Conservation (phyloP, 2,888 invertebrate species). For the Ormyrus labotus region DNA sequence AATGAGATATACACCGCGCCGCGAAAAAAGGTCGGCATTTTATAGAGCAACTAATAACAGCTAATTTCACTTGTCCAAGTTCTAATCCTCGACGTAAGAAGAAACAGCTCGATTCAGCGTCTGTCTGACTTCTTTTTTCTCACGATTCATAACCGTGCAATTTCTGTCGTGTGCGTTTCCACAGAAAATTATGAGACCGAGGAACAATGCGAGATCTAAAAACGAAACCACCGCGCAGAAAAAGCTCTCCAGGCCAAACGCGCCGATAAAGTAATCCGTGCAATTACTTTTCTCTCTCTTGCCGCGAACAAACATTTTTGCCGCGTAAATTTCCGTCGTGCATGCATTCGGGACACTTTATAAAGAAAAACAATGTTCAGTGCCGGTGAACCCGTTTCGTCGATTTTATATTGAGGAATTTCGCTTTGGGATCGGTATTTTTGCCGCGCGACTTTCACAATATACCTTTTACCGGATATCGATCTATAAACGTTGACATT, state of each 20-base stretch:
- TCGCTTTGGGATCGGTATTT: not conserved
- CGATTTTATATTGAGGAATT: no score
- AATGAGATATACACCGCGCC: not conserved
- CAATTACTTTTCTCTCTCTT: conserved; percentile 3
- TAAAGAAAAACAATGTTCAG: no score
- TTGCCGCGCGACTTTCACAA: not conserved
- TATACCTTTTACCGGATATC: not conserved
- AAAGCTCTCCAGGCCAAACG: conserved; percentile 11
- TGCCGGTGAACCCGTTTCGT: not conserved
- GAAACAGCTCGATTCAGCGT: conserved; percentile 29
- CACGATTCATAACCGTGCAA: conserved; percentile 28
- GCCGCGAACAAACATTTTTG: not conserved
- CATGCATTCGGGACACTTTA: no score
- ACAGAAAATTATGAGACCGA: conserved; percentile 28
- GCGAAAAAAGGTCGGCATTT: conserved; percentile 6
- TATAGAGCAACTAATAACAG: conserved; percentile 25
- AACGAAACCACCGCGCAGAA: conserved; percentile 15
- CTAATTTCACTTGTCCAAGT: conserved; percentile 42
- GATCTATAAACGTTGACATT: no score
- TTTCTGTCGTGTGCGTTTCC: conserved; percentile 17
- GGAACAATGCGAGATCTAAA: conserved; percentile 38
- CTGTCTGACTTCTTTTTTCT: conserved; percentile 15
- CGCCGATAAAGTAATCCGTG: conserved; percentile 43
- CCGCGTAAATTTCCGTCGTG: not conserved
- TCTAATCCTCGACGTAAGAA: conserved; percentile 31